Base-by-base conservation (phyloP, 2,888 invertebrate species). In the Diarsia rubi region DNA sequence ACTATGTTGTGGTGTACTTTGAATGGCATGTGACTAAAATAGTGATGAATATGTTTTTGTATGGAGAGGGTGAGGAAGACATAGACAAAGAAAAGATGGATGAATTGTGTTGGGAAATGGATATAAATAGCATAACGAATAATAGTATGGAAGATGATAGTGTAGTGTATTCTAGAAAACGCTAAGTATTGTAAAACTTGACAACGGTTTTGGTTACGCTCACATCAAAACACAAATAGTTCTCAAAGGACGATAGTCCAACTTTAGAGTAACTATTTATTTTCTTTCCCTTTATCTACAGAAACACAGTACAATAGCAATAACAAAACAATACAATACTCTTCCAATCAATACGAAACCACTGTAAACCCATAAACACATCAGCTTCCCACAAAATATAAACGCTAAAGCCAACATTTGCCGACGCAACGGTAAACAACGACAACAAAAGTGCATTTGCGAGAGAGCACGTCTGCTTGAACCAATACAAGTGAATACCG, bases 391-490 rank as follows among this genome's bases (percentile, higher is more conserved):
- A 79, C 84, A 81, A 82, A 79, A 74, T 81, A 81, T 75, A 83
- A 83, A 87, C 79, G 73, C 76, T 83, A 83, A 86, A 85, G 76
- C 86, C 85, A 84, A 81, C 82, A 76, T 86, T 71, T 85, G 76
- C 87, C 83, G 87, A 86, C 84, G 84, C 84, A 77, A 85, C 86
- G 83, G 88, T 90, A 90, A 89, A 88, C 89, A 89, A 89, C 87
- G 88, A 87, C 90, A 87, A 75, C 82, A 86, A 90, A 91, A 91
- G 90, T 91, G 91, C 91, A 91, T 91, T 90, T 91, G 83, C 87
- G 81, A 79, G 74, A 71, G 78, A 80, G 85, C 89, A 86, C 85
- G 87, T 86, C 79, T 83, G 85, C 79, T 75, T 79, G 75, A 81
- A 87, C 84, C 86, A 88, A 90, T 89, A 86, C 86, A 79, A 86